These are phyloP conservation scores for Burhinus oedicnemus DNA, from an alignment of 2,113 vertebrate genomes.

Conservation along the genomic window DNA sequence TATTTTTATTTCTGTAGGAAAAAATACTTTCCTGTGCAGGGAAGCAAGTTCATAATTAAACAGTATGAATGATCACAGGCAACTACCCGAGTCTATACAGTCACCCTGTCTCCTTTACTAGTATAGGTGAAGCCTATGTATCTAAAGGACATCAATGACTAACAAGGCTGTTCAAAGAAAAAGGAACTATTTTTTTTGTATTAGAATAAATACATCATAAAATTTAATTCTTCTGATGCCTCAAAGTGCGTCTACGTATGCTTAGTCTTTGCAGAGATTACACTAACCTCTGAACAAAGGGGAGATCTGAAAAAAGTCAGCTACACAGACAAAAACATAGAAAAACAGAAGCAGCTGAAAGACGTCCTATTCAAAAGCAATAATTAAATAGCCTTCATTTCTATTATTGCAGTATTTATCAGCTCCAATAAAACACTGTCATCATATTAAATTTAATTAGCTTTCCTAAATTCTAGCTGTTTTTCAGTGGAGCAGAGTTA, in stretches of 20 bases:
- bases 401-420: neutral
- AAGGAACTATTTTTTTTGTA: neutral
- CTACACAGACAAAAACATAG: neutral
- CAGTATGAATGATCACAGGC: neutral
- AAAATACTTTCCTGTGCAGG: neutral
- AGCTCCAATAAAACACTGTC: neutral
- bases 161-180: neutral
- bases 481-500: neutral
- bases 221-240: neutral
- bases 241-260: neutral
- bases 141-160: neutral
- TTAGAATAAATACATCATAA: neutral
- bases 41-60: neutral
- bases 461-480: neutral
- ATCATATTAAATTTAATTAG: neutral
- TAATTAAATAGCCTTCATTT: neutral
- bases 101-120: neutral
- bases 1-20: neutral
- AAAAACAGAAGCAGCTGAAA: neutral
- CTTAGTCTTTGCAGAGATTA: neutral
- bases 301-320: neutral
- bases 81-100: neutral
- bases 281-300: neutral
- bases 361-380: neutral
- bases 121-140: neutral